Percentiles rank a stretch among this genome's conserved stretches.
These are phyloP conservation scores for Rhincodon typus DNA, from an alignment of 2,797 vertebrate species.

Conservation along the genomic window DNA sequence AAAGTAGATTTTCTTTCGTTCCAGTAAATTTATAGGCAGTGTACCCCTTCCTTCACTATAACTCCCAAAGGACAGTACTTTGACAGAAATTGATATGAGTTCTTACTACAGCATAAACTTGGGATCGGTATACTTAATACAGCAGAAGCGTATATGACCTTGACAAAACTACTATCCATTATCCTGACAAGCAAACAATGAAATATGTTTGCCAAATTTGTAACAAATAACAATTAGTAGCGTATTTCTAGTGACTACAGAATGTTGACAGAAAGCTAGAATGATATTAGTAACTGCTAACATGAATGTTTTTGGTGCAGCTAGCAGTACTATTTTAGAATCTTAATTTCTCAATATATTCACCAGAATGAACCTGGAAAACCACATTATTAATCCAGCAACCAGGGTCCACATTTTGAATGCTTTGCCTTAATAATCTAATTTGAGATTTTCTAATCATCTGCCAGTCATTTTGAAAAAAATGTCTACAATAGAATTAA, in stretches of 20 bases:
- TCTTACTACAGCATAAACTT: slow-evolving; percentile 54
- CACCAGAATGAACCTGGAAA: not conserved
- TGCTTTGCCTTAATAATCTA: not conserved
- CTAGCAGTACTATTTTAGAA: not conserved
- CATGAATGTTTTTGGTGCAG: not conserved
- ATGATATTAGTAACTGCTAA: not conserved
- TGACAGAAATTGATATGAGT: slow-evolving; percentile 59
- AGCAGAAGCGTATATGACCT: slow-evolving; percentile 48
- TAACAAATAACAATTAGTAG: slow-evolving; percentile 6
- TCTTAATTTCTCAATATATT: not conserved
- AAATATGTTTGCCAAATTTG: not conserved
- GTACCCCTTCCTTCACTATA: slow-evolving; percentile 44
- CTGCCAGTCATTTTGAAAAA: not conserved
- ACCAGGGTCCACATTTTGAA: not conserved
- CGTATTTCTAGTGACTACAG: not conserved
- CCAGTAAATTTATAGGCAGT: slow-evolving; percentile 50
- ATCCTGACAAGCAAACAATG: slow-evolving; percentile 43
- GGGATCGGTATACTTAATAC: slow-evolving; percentile 44
- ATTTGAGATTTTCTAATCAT: not conserved
- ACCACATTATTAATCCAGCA: not conserved
- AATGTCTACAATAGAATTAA: not conserved
- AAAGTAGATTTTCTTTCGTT: slow-evolving; percentile 55
- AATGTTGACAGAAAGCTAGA: not conserved
- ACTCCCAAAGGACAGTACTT: slow-evolving; percentile 50
- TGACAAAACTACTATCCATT: slow-evolving; percentile 42